These are phyloP conservation scores for Geococcyx californianus DNA, from an alignment of 2,113 vertebrate genomes.

Conservation along the genomic window DNA sequence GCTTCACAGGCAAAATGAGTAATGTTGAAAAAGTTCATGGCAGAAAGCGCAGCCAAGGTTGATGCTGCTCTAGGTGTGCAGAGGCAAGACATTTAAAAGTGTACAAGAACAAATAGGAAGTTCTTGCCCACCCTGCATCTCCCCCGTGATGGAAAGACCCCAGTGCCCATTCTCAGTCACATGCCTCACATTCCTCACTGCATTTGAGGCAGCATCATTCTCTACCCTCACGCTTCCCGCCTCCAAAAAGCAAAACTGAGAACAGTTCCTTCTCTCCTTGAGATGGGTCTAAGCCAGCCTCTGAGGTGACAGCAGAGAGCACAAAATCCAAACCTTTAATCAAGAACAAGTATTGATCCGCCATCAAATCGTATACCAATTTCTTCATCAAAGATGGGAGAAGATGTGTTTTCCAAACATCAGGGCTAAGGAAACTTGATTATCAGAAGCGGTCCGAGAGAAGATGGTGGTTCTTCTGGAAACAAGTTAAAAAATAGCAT, in stretches of 20 bases:
- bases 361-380: not conserved
- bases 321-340: not conserved
- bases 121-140: not conserved
- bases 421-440: not conserved
- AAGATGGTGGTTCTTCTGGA: not conserved
- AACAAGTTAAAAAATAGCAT: not conserved
- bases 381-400: not conserved
- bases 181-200: not conserved
- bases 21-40: not conserved
- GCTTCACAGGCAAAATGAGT: not conserved
- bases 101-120: not conserved
- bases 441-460: not conserved
- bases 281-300: not conserved
- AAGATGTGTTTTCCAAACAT: not conserved
- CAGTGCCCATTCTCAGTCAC: rapidly evolving
- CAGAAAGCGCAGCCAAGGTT: not conserved
- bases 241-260: not conserved
- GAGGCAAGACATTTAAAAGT: not conserved
- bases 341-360: not conserved
- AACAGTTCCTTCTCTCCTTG: not conserved
- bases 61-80: not conserved
- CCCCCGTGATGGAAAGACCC: not conserved
- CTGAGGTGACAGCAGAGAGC: not conserved
- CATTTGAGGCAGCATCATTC: not conserved
- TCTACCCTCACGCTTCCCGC: not conserved